Conservation (phyloP, 2,888 invertebrate species). For the Polydrusus tereticollis region DNA sequence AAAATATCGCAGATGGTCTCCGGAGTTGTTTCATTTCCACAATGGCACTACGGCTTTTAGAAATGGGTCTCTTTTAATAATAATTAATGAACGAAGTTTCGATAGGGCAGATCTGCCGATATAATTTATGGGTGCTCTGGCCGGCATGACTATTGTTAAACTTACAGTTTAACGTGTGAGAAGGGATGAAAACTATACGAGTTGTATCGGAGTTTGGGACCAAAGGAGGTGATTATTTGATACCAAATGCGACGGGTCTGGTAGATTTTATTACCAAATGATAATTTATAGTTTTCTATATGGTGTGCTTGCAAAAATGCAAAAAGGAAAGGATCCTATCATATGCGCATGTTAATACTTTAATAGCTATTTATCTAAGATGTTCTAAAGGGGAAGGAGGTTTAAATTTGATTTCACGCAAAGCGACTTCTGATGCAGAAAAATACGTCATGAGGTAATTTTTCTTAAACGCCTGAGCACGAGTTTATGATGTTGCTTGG, state of each 20-base stretch:
- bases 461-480: too few relatives aligned
- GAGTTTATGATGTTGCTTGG: too few relatives aligned
- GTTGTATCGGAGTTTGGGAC: not conserved
- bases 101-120: constrained; percentile 8
- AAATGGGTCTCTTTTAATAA: constrained; percentile 5
- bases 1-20: not conserved
- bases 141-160: not conserved
- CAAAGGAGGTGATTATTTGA: not conserved
- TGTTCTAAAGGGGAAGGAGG: too few relatives aligned
- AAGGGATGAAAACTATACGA: not conserved
- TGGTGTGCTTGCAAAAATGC: not conserved
- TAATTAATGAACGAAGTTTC: constrained; percentile 15
- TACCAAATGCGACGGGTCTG: not conserved
- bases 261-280: not conserved
- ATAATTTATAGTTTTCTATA: not conserved
- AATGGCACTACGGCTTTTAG: not conserved
- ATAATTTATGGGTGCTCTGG: constrained; percentile 7
- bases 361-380: too few relatives aligned
- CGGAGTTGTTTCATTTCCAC: not conserved
- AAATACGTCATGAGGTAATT: too few relatives aligned
- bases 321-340: too few relatives aligned
- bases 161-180: not conserved
- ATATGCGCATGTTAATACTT: too few relatives aligned
- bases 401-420: too few relatives aligned
- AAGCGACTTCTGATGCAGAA: too few relatives aligned